Evolutionary conservation across 2,113 vertebrate species (phyloP).

Genomic region (Prinia subflava): DNA sequence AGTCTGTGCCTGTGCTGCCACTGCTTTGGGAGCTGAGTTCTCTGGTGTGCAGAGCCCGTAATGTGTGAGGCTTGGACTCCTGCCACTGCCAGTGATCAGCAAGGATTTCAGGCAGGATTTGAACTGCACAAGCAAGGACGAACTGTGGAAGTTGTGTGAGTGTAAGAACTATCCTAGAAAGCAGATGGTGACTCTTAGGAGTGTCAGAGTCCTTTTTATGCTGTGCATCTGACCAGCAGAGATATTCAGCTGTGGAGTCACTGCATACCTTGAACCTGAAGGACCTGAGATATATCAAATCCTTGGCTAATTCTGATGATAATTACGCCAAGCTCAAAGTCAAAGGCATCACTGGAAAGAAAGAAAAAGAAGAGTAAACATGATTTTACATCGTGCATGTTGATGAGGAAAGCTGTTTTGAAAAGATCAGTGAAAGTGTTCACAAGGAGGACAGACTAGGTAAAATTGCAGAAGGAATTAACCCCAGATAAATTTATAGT

Average conservation of each 20-base stretch:
- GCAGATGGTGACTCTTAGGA: background rate
- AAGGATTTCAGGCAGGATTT: background rate
- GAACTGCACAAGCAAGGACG: background rate
- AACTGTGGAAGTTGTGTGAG: background rate
- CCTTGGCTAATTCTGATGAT: conserved; percentile 88
- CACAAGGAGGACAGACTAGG: background rate
- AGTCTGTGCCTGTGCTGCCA: background rate
- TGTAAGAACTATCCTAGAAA: background rate
- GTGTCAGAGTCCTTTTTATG: background rate
- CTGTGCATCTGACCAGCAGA: background rate
- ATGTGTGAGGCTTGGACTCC: background rate
- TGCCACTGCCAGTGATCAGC: background rate
- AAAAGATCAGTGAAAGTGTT: background rate
- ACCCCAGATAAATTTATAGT: background rate
- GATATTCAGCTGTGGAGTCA: background rate
- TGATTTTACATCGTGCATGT: background rate
- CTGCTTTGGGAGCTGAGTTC: background rate
- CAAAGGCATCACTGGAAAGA: conserved; percentile 87
- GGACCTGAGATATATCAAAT: conserved; percentile 89
- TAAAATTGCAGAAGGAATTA: background rate
- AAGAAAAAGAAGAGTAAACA: background rate
- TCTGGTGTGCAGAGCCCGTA: background rate
- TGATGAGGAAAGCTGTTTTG: background rate
- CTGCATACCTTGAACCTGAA: conserved; percentile 88
- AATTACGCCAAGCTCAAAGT: conserved; percentile 89